These are phyloP conservation scores for Rhopalosiphum nymphaeae DNA, from an alignment of 2,888 invertebrate species.

Conservation along the genomic window DNA sequence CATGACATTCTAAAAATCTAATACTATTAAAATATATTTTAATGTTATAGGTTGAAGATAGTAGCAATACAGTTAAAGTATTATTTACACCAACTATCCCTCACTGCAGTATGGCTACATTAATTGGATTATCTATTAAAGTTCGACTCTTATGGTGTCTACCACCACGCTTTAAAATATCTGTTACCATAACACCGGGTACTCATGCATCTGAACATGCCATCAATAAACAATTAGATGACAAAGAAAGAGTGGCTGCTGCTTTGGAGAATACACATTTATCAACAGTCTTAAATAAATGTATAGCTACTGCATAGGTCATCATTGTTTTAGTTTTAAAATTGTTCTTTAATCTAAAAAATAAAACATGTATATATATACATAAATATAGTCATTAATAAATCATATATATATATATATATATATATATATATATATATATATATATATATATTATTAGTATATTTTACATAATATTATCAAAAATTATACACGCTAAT, in stretches of 20 bases:
- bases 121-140: constrained; percentile 87
- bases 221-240: constrained; percentile 97
- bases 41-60: constrained; percentile 78
- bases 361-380: too few species aligned
- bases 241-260: constrained; percentile 97
- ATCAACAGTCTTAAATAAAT: constrained; percentile 73
- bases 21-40: constrained; percentile 50
- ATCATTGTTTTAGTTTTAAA: background rate
- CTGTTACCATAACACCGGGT: constrained; percentile 90
- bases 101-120: constrained; percentile 98
- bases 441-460: background rate
- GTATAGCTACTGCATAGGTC: constrained; percentile 73
- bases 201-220: constrained; percentile 92
- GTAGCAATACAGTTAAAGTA: constrained; percentile 79
- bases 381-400: background rate
- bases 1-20: background rate
- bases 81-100: constrained; percentile 98
- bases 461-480: constrained; percentile 34
- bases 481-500: constrained; percentile 37
- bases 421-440: background rate
- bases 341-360: background rate
- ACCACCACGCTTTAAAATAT: constrained; percentile 87
- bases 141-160: constrained; percentile 90
- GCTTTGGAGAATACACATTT: constrained; percentile 77
- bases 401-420: background rate